Evolutionary conservation across 2,113 vertebrate species (phyloP).

Genomic region (Callorhinus ursinus): DNA sequence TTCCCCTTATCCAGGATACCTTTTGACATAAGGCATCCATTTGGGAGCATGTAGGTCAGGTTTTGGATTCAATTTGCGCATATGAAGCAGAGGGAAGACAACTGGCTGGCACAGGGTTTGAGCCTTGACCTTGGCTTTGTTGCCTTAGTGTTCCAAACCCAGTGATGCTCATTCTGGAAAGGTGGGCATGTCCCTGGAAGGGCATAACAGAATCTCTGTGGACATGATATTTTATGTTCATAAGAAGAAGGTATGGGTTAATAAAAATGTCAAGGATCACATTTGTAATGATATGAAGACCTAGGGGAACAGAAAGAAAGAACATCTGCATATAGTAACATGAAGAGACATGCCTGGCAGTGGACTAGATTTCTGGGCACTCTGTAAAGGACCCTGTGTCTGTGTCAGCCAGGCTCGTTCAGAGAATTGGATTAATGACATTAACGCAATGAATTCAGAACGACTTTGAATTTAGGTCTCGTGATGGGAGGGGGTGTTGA

Average conservation of each 20-base stretch:
- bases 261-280: neutral
- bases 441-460: neutral
- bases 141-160: neutral
- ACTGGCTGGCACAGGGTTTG: neutral
- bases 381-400: neutral
- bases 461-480: neutral
- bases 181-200: neutral
- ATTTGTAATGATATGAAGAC: neutral
- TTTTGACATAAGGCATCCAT: neutral
- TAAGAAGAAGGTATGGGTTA: neutral
- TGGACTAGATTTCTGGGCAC: neutral
- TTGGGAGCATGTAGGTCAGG: neutral
- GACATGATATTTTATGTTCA: neutral
- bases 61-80: neutral
- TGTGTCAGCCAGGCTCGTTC: neutral
- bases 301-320: neutral
- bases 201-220: neutral
- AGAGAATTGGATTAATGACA: neutral
- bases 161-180: neutral
- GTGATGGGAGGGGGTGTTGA: neutral
- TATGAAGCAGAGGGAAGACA: neutral
- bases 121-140: neutral
- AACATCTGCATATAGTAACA: neutral
- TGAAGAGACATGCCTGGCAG: neutral
- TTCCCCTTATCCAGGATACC: neutral